Evolutionary conservation across 2,888 invertebrate genomes (phyloP).

Genomic region (Cremastobaeus sp.): DNA sequence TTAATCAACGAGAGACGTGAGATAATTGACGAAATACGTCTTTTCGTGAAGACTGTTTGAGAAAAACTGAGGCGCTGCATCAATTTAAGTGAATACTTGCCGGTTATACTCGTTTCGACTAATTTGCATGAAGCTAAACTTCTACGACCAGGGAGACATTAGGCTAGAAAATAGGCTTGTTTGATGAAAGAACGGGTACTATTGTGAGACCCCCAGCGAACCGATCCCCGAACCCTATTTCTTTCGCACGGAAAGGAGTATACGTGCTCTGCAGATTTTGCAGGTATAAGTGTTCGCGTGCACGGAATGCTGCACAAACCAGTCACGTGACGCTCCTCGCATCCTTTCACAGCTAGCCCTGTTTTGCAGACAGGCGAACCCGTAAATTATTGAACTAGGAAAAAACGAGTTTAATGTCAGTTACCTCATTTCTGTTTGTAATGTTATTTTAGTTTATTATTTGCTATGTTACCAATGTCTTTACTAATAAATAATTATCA

Average conservation of each 20-base stretch:
- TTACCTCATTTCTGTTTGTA: too few relatives aligned
- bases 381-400: conserved; percentile 23
- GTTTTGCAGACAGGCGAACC: conserved; percentile 16
- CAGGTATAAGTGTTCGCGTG: conserved; percentile 54
- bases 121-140: conserved; percentile 77
- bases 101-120: conserved; percentile 68
- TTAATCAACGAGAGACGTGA: conserved; percentile 13
- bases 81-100: conserved; percentile 59
- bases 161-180: conserved; percentile 63
- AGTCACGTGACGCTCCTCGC: conserved; percentile 49
- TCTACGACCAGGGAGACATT: conserved; percentile 61
- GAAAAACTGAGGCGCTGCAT: conserved; percentile 66
- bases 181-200: conserved; percentile 67
- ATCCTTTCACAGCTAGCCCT: conserved; percentile 38
- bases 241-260: conserved; percentile 57
- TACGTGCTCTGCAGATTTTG: conserved; percentile 58
- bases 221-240: conserved; percentile 66
- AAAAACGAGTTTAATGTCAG: too few relatives aligned
- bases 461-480: too few relatives aligned
- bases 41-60: conserved; percentile 65
- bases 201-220: conserved; percentile 77
- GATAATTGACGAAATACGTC: conserved; percentile 53
- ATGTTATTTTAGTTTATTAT: too few relatives aligned
- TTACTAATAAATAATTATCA: too few relatives aligned
- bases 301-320: conserved; percentile 47